Conservation (phyloP, 2,113 vertebrate species). For the Hymenochirus boettgeri region DNA sequence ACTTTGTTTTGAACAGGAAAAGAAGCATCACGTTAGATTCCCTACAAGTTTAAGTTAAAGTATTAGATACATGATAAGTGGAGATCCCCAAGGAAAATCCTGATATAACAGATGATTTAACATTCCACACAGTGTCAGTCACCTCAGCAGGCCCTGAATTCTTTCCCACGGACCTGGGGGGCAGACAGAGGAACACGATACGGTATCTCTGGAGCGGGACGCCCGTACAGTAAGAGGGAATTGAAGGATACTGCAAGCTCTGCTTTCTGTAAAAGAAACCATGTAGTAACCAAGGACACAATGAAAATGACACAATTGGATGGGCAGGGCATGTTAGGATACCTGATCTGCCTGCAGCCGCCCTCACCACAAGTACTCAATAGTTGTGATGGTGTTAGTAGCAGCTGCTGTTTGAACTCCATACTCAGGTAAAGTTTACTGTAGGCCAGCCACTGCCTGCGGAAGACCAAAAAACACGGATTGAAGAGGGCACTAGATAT, state of each 20-base stretch:
- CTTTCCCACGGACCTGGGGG: conserved; percentile 64
- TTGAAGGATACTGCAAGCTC: conserved; percentile 85
- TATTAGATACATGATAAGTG: too few species aligned
- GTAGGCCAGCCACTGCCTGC: conserved; percentile 92
- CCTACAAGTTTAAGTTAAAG: too few species aligned
- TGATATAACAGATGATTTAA: neutral
- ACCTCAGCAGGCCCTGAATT: conserved; percentile 89
- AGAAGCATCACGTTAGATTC: too few species aligned
- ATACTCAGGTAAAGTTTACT: conserved; percentile 90
- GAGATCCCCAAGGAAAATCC: neutral
- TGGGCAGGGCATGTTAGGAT: conserved; percentile 7
- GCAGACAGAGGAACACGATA: conserved; percentile 75
- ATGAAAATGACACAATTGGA: too few species aligned
- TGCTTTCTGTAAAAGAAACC: conserved; percentile 64
- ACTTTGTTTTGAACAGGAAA: too few species aligned
- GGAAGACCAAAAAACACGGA: too few species aligned
- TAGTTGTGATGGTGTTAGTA: conserved; percentile 89
- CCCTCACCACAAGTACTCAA: conserved; percentile 94
- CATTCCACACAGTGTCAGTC: neutral
- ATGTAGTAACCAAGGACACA: neutral
- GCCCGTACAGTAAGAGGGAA: conserved; percentile 85
- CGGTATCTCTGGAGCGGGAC: conserved; percentile 80
- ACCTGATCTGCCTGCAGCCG: conserved; percentile 76
- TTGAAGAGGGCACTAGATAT: too few species aligned
- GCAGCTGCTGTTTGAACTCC: conserved; percentile 86